Evolutionary conservation across 2,797 vertebrate species (phyloP).

Genomic region (Spinibarbus caldwelli): DNA sequence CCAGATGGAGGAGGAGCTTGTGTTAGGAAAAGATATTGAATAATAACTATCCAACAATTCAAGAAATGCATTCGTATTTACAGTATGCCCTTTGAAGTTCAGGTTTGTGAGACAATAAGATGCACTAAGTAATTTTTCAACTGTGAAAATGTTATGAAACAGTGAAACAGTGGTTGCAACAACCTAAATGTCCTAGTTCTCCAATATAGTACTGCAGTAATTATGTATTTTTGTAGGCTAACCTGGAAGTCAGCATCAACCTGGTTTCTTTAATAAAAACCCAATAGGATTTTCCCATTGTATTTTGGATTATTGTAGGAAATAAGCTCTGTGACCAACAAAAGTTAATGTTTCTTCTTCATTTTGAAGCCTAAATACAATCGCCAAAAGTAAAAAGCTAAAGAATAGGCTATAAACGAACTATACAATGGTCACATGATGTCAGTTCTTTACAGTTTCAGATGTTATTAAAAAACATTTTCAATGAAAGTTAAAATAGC

Average conservation of each 20-base stretch:
- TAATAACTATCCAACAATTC: too few species aligned
- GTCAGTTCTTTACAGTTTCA: not conserved
- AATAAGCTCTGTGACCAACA: too few species aligned
- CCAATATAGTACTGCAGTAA: too few species aligned
- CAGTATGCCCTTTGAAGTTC: not conserved
- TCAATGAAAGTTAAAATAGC: too few species aligned
- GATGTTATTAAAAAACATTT: not conserved
- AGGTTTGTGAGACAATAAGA: not conserved
- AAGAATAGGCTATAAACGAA: not conserved
- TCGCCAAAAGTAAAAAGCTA: not conserved
- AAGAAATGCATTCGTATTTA: too few species aligned
- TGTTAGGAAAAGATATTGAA: constrained; percentile 68
- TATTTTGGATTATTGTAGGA: too few species aligned
- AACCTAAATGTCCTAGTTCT: not conserved
- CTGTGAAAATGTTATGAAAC: not conserved
- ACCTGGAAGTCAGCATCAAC: too few species aligned
- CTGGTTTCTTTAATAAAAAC: too few species aligned
- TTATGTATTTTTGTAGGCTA: not conserved
- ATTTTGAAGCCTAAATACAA: not conserved
- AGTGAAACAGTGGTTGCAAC: not conserved
- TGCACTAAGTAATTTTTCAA: not conserved
- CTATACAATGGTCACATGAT: not conserved
- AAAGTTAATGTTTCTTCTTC: not conserved
- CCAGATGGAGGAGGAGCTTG: constrained; percentile 62
- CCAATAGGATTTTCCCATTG: too few species aligned